Percentiles rank a stretch among this genome's conserved stretches.
phyloP scores from a whole-genome alignment of 2,888 invertebrate species.

The Pinctada fucata region DNA sequence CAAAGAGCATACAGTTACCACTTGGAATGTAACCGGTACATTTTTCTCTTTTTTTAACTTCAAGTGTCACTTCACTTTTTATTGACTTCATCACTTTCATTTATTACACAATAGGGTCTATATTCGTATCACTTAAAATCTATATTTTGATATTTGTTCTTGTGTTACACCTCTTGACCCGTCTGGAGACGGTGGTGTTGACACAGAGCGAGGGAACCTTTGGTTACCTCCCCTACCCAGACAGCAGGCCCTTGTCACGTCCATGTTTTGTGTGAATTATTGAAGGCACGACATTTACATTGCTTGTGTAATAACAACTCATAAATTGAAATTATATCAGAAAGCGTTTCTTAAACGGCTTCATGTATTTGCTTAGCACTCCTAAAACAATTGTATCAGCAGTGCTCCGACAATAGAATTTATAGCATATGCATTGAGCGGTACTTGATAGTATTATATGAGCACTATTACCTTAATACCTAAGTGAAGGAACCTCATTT shows the following conservation, averaged over 20 bases:
- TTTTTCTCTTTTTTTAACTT: too few relatives aligned
- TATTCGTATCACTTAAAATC: too few relatives aligned
- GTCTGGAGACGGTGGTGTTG: constrained; percentile 24
- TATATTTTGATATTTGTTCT: background rate
- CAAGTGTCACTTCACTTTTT: too few relatives aligned
- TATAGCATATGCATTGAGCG: background rate
- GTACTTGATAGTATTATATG: too few relatives aligned
- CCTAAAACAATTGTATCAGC: background rate
- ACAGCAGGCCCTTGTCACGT: constrained; percentile 19
- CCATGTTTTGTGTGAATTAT: constrained; percentile 32
- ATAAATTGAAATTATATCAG: constrained; percentile 1
- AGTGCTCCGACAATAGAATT: background rate
- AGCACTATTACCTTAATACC: too few relatives aligned
- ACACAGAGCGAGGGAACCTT: constrained; percentile 11
- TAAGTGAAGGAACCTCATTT: too few relatives aligned
- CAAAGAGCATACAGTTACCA: too few relatives aligned
- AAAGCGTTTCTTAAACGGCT: background rate
- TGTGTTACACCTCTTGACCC: constrained; percentile 7
- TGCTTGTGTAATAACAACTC: background rate
- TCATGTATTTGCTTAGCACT: background rate
- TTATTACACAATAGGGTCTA: too few relatives aligned
- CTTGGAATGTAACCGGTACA: too few relatives aligned
- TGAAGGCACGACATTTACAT: constrained; percentile 17
- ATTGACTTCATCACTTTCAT: too few relatives aligned
- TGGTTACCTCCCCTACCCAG: constrained; percentile 12